Percentiles rank a stretch among this genome's conserved stretches.
Evolutionary conservation across 2,888 invertebrate genomes (phyloP).

Genomic region (Chrysolina oricalcia): DNA sequence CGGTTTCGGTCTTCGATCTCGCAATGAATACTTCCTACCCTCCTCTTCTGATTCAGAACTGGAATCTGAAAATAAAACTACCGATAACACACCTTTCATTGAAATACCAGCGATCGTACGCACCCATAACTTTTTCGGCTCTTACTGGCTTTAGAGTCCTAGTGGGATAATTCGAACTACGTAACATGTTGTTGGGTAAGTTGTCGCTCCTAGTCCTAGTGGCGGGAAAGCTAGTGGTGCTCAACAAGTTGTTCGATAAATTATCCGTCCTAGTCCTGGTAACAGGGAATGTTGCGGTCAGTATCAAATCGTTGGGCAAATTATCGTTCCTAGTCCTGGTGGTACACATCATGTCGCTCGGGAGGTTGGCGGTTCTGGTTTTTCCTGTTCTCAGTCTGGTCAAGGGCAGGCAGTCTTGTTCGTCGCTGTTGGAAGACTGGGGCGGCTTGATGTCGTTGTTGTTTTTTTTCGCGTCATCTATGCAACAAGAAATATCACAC

Average conservation of each 20-base stretch:
- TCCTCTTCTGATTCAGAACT: constrained; percentile 64
- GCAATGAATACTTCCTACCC: constrained; percentile 64
- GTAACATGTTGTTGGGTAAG: constrained; percentile 15
- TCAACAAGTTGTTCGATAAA: background rate
- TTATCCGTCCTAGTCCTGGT: constrained; percentile 23
- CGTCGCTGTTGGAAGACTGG: constrained; percentile 35
- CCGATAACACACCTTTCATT: background rate
- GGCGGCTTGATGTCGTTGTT: constrained; percentile 25
- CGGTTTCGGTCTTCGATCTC: constrained; percentile 66
- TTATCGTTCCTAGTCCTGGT: background rate
- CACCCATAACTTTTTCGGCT: constrained; percentile 30
- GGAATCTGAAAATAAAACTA: constrained; percentile 42
- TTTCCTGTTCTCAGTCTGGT: constrained; percentile 41
- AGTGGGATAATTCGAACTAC: constrained; percentile 29
- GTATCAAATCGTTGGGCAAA: background rate
- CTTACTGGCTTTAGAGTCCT: constrained; percentile 19
- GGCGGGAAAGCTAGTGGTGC: background rate
- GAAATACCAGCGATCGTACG: background rate
- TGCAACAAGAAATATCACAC: background rate
- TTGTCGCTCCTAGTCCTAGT: background rate
- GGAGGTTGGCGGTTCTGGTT: background rate
- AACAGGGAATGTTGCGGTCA: constrained; percentile 23
- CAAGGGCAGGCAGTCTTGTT: constrained; percentile 34
- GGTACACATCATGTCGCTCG: background rate
- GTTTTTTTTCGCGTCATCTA: constrained; percentile 23